Conservation (phyloP, 2,888 invertebrate species). For the Bibio marci region DNA sequence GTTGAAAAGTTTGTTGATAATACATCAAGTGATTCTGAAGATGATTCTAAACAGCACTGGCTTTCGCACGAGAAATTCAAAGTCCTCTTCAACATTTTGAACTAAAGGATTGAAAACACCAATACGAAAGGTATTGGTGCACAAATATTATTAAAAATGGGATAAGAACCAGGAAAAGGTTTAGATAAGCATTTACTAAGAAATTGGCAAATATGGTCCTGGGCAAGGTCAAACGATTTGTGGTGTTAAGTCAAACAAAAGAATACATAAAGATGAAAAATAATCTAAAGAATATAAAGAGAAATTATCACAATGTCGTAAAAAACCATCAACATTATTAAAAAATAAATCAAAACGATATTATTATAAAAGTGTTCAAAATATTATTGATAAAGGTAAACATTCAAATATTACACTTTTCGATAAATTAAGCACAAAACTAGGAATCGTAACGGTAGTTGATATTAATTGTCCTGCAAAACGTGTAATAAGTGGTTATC, state of each 20-base stretch:
- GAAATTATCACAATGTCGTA: constrained; percentile 55
- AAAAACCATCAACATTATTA: constrained; percentile 28
- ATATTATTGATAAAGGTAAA: constrained; percentile 78
- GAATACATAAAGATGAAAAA: constrained; percentile 32
- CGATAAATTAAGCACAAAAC: constrained; percentile 35
- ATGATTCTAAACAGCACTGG: constrained; percentile 20
- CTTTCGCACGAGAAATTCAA: neutral
- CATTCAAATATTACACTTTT: constrained; percentile 27
- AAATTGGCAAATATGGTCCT: constrained; percentile 76
- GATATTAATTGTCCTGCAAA: constrained; percentile 97
- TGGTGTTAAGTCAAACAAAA: constrained; percentile 1
- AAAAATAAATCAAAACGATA: constrained; percentile 56
- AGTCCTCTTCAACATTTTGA: neutral
- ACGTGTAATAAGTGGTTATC: constrained; percentile 80
- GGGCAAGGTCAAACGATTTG: constrained; percentile 40
- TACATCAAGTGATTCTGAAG: constrained; percentile 32
- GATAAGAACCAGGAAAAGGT: constrained; percentile 91
- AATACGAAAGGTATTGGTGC: constrained; percentile 96
- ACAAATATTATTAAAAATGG: constrained; percentile 86
- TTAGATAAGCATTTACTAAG: constrained; percentile 91
- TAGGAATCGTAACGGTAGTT: constrained; percentile 88
- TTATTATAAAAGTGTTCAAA: constrained; percentile 69
- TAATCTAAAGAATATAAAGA: constrained; percentile 42
- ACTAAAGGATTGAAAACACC: constrained; percentile 63
- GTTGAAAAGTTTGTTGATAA: constrained; percentile 9